Evolutionary conservation across 2,113 vertebrate species (phyloP), one percentile per base, ranked within the genome.

Genomic region (Rhinichthys klamathensis): DNA sequence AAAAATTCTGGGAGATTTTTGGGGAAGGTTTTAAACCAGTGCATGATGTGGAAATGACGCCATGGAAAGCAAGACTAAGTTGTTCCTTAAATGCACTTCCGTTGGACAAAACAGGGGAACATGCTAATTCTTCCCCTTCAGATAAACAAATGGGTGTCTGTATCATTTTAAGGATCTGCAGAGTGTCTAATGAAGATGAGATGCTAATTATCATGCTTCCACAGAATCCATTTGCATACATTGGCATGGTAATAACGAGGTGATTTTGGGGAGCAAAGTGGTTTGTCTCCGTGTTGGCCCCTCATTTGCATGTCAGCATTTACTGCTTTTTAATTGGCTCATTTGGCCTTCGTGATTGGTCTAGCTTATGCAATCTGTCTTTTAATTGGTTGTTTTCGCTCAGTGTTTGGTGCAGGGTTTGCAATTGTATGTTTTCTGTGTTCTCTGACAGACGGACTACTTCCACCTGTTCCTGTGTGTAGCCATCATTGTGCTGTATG

Each of bases 401-500:
- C 38, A 25, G n/a, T 60, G 6, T 44, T 72, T 16, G 67, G 8
- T 32, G 6, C 16, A 21, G 16, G 44, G 32, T 56, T n/a, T 65
- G 61, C 16, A 32, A 3, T 21, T 23, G 38, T 65, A 35, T 41
- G 63, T 54, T n/a, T 65, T 65, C 56, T 84, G 35, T 63, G 32
- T 79, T 60, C 4, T 72, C 21, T 35, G 30, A 41, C 90, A 99
- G 98, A 99, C 97, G 0, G 98, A 99, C 91, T 99, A 99, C 91
- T 99, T 99, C 94, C 98, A 99, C 94, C 96, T 99, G 79, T 99
- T 99, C 83, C 94, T 99, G 91, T 99, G 98, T 0, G 96, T 99
- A 91, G 97, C 98, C 92, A 98, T 99, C 69, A 97, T 99, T 85
- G 96, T 96, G 88, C 95, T 99, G 54, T 99, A 99, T 0, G 98